Evolutionary conservation across 2,113 vertebrate genomes (phyloP).

Genomic region (Eleginops maclovinus): DNA sequence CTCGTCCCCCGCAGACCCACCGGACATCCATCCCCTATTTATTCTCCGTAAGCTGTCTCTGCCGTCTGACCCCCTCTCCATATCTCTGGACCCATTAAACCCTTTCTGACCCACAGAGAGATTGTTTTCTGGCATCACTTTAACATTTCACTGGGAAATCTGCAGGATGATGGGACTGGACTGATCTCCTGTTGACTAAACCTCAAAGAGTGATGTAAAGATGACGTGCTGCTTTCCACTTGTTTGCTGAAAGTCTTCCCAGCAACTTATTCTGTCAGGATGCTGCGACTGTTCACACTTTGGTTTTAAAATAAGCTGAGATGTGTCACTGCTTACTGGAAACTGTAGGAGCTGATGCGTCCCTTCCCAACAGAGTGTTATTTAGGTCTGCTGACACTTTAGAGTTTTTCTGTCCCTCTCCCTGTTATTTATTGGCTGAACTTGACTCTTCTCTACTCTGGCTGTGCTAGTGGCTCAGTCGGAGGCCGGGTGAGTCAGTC

Average conservation of each 20-base stretch:
- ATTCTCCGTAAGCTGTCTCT: too few relatives aligned
- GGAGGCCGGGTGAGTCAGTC: constrained; percentile 76
- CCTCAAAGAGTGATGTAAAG: too few relatives aligned
- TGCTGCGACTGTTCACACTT: constrained; percentile 49
- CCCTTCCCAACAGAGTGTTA: too few relatives aligned
- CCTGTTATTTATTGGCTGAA: constrained; percentile 45
- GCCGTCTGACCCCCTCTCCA: too few relatives aligned
- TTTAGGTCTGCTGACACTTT: constrained; percentile 21
- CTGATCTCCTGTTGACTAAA: too few relatives aligned
- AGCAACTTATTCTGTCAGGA: constrained; percentile 27
- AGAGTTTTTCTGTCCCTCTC: constrained; percentile 4
- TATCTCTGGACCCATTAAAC: too few relatives aligned
- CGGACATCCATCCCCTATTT: too few relatives aligned
- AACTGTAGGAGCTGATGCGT: constrained; percentile 1
- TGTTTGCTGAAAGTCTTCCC: constrained; percentile 17
- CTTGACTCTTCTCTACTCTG: constrained; percentile 39
- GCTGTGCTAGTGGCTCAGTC: constrained; percentile 41
- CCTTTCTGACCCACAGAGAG: too few relatives aligned
- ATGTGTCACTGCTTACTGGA: constrained; percentile 30
- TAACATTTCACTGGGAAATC: too few relatives aligned
- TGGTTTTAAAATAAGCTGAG: constrained; percentile 51
- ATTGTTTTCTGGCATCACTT: too few relatives aligned
- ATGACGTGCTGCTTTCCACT: constrained; percentile 1
- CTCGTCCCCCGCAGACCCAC: too few relatives aligned
- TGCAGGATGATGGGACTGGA: too few relatives aligned